Evolutionary conservation across 2,113 vertebrate species (phyloP).

Genomic region (Agelaius phoeniceus): DNA sequence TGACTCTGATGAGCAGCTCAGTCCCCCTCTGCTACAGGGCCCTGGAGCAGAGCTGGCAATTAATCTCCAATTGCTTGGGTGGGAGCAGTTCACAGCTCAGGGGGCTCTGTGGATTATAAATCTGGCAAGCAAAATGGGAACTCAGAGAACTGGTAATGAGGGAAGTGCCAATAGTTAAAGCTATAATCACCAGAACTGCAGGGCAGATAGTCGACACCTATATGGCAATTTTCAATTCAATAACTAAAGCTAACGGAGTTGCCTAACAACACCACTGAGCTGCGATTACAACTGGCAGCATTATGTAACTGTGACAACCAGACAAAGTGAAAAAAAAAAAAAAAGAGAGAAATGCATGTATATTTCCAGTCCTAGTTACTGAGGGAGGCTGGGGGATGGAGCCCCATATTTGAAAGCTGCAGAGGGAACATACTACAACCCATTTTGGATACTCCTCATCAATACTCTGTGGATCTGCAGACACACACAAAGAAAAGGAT

Average conservation of each 20-base stretch:
- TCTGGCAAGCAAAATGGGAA: slow-evolving; percentile 27
- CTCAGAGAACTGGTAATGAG: slow-evolving; percentile 6
- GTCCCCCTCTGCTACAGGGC: neutral
- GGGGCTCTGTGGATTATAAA: slow-evolving; percentile 41
- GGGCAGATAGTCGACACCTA: slow-evolving; percentile 44
- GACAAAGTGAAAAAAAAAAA: neutral
- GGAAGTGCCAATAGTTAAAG: slow-evolving; percentile 40
- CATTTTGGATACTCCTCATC: neutral
- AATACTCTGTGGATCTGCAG: neutral
- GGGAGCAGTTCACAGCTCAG: slow-evolving; percentile 54
- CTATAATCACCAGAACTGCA: slow-evolving; percentile 31
- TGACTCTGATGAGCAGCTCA: slow-evolving; percentile 18
- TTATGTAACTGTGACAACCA: slow-evolving; percentile 61
- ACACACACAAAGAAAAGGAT: neutral
- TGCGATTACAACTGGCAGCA: slow-evolving; percentile 42
- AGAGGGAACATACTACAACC: neutral
- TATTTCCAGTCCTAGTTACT: slow-evolving; percentile 18
- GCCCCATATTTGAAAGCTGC: neutral
- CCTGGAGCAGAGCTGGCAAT: slow-evolving; percentile 51
- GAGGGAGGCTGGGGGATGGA: slow-evolving; percentile 12
- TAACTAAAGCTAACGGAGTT: slow-evolving; percentile 36
- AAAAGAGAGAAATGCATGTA: neutral
- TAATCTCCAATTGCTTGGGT: slow-evolving; percentile 61
- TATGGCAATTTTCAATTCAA: slow-evolving; percentile 54
- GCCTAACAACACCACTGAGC: slow-evolving; percentile 48